These are phyloP conservation scores for Sphaeramia orbicularis DNA, from an alignment of 2,797 vertebrate species.

Conservation along the genomic window DNA sequence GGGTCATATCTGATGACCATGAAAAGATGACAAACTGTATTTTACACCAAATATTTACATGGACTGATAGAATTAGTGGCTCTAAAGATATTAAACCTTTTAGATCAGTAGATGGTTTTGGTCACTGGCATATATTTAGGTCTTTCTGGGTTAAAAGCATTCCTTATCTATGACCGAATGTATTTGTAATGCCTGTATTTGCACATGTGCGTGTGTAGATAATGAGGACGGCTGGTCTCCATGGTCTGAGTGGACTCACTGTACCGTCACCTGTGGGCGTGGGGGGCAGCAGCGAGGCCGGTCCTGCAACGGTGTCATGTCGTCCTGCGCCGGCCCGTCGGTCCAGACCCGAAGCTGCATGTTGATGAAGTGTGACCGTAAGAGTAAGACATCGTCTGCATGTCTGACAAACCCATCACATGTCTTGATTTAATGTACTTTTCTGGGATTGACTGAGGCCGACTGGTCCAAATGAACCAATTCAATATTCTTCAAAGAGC, in stretches of 20 bases:
- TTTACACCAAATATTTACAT: too few relatives aligned
- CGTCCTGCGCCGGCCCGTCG: constrained; percentile 90
- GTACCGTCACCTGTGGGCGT: constrained; percentile 92
- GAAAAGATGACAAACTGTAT: too few relatives aligned
- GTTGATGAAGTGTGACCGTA: constrained; percentile 90
- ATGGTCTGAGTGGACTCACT: constrained; percentile 98
- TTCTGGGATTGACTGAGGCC: constrained; percentile 18
- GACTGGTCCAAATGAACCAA: constrained; percentile 9
- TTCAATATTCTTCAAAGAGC: constrained; percentile 22
- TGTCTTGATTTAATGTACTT: constrained; percentile 10
- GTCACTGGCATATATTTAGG: too few relatives aligned
- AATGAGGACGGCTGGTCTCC: constrained; percentile 94
- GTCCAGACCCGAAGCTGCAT: constrained; percentile 95
- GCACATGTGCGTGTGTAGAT: constrained; percentile 60
- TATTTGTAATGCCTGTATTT: background rate
- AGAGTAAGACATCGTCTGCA: constrained; percentile 81
- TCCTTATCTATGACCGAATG: too few relatives aligned
- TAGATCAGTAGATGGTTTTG: too few relatives aligned
- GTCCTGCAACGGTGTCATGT: constrained; percentile 92
- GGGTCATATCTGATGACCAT: too few relatives aligned
- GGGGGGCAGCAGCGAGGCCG: constrained; percentile 95
- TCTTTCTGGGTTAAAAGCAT: too few relatives aligned
- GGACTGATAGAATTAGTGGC: too few relatives aligned
- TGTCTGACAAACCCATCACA: constrained; percentile 7
- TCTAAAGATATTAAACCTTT: too few relatives aligned